Conservation (phyloP, 2,113 vertebrate genomes). For the Heterocephalus glaber region DNA sequence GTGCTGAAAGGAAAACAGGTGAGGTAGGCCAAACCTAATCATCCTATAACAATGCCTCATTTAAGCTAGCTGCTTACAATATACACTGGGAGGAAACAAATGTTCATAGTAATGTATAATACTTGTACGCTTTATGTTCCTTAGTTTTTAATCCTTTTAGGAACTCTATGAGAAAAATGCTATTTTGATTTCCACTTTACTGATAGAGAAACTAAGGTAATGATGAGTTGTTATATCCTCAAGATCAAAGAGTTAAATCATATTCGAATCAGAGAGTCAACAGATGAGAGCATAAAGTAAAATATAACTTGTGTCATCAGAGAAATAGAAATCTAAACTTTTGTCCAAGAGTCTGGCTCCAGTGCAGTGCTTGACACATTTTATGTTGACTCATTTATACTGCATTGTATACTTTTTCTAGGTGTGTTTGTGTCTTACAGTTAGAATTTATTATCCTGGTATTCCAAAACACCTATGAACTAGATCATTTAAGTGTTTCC, state of each 20-base stretch:
- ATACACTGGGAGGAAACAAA: background rate
- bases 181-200: background rate
- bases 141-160: background rate
- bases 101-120: background rate
- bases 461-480: background rate
- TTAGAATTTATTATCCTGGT: background rate
- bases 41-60: background rate
- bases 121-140: background rate
- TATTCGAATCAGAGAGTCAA: background rate
- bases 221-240: background rate
- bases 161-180: background rate
- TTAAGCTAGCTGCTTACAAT: background rate
- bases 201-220: constrained; percentile 10
- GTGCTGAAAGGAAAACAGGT: background rate
- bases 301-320: background rate
- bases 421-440: background rate
- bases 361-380: background rate
- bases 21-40: background rate
- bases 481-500: background rate
- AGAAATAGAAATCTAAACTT: background rate
- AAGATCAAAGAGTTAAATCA: background rate
- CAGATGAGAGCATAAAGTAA: background rate
- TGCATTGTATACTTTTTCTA: background rate
- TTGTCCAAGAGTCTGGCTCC: background rate
- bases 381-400: background rate